Percentiles rank a stretch among this genome's conserved stretches.
These are phyloP conservation scores for Cepaea nemoralis DNA, from an alignment of 1,140 invertebrate species.

Conservation along the genomic window DNA sequence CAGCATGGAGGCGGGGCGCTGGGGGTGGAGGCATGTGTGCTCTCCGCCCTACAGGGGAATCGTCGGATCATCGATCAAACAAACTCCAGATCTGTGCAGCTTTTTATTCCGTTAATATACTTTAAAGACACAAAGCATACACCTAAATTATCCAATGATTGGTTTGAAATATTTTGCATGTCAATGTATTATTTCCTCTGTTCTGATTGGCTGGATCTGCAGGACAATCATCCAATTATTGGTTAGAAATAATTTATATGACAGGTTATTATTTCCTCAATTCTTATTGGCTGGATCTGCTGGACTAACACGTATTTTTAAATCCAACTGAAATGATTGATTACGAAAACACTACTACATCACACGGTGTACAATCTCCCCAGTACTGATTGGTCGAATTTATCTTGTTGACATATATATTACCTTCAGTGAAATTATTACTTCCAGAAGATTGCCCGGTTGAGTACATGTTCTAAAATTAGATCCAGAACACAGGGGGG, in stretches of 20 bases:
- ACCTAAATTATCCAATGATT: no score
- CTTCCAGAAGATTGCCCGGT: not conserved
- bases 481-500: no score
- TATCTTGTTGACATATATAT: not conserved
- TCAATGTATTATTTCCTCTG: no score
- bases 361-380: not conserved
- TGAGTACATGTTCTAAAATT: no score
- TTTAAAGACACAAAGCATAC: not conserved
- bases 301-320: no score
- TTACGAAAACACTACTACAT: not conserved
- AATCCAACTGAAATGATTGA: not conserved
- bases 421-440: not conserved
- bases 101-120: not conserved
- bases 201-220: no score
- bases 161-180: no score
- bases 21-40: slow-evolving; percentile 38
- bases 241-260: no score
- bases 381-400: not conserved
- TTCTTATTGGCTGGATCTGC: no score
- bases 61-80: not conserved
- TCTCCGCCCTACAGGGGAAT: slow-evolving; percentile 33
- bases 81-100: not conserved
- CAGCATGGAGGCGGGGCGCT: slow-evolving; percentile 33
- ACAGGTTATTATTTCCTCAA: no score
- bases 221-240: no score